These are phyloP conservation scores for Pardosa pseudoannulata DNA, from an alignment of 2,888 invertebrate genomes.

Conservation along the genomic window DNA sequence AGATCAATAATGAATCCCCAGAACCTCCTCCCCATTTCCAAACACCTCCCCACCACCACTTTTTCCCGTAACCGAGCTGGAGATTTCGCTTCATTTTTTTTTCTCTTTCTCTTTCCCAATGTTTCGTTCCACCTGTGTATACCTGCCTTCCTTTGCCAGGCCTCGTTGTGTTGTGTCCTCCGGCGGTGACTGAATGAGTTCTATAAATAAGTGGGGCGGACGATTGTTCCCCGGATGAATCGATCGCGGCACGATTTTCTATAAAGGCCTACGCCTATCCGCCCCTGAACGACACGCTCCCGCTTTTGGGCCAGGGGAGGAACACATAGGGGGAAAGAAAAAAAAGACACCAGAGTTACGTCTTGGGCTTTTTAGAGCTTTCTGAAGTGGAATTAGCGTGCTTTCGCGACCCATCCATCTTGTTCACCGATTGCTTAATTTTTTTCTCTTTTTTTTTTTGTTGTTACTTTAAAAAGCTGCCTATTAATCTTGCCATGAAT, in stretches of 20 bases:
- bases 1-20: background rate
- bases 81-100: background rate
- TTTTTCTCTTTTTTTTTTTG: no score
- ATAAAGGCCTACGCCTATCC: background rate
- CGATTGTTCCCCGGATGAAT: slow-evolving; percentile 17
- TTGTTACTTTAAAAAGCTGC: no score
- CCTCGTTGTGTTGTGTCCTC: background rate
- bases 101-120: no score
- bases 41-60: background rate
- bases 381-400: no score
- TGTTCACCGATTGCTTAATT: no score
- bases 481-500: no score
- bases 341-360: no score
- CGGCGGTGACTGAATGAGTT: slow-evolving; percentile 8
- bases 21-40: background rate
- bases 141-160: slow-evolving; percentile 3
- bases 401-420: no score
- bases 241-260: slow-evolving; percentile 5
- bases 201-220: slow-evolving; percentile 9
- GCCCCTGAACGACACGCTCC: background rate
- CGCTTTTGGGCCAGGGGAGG: no score
- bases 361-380: no score
- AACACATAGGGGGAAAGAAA: no score
- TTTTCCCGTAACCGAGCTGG: background rate
- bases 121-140: no score